A percentile compares a stretch with the other conserved stretches of the same genome.
Evolutionary conservation across 2,797 vertebrate genomes (phyloP).

Genomic region (Sarcophilus harrisii): DNA sequence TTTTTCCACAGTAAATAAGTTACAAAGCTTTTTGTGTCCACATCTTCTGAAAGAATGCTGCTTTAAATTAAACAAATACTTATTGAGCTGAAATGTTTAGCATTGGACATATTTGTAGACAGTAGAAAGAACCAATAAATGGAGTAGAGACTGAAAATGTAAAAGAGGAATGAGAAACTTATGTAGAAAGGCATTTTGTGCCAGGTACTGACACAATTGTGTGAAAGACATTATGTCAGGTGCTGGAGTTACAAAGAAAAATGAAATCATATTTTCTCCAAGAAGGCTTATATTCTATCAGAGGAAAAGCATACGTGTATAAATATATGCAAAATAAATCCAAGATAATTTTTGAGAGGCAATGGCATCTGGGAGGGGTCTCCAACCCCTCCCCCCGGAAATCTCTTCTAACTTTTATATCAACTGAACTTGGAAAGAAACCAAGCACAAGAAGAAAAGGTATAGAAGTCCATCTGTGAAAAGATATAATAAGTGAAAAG

Average conservation of each 20-base stretch:
- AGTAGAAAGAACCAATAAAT: neutral
- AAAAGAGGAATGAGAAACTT: neutral
- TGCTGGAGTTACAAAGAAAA: neutral
- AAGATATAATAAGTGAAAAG: neutral
- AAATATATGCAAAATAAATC: neutral
- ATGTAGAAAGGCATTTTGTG: neutral
- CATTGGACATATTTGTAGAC: neutral
- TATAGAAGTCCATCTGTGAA: neutral
- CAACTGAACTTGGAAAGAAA: neutral
- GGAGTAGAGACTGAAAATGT: neutral
- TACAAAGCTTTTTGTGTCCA: neutral
- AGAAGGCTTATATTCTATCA: neutral
- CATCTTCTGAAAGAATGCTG: neutral
- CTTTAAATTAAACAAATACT: neutral
- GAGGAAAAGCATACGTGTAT: neutral
- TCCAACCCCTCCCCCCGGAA: neutral
- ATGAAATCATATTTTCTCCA: neutral
- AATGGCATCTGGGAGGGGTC: neutral
- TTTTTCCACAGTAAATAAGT: constrained; percentile 35
- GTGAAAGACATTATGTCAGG: neutral
- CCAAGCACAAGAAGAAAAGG: neutral
- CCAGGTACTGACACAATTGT: neutral
- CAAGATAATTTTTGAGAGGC: neutral
- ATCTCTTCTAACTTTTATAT: neutral
- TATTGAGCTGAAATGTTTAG: neutral